Base-by-base conservation (phyloP, 2,797 vertebrate genomes). In the Sciaenops ocellatus region DNA sequence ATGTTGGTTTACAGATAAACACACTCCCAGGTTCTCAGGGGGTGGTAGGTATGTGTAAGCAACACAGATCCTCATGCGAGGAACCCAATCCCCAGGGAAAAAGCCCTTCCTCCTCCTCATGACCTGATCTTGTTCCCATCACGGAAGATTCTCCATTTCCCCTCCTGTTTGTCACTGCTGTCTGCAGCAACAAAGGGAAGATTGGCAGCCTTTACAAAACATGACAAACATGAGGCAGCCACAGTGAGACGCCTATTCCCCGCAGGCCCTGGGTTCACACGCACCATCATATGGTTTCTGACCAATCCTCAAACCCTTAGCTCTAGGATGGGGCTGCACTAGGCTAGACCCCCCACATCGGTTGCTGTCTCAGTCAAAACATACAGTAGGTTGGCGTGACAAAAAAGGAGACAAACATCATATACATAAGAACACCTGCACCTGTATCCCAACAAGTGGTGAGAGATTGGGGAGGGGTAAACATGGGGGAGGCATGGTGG, bases 151-250 rank as follows among this genome's bases (percentile, higher is more conserved):
- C 90, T 85, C 85, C 57, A 71, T 83, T 90, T 89, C 84, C 85
- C 76, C 69, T 55, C 26, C 76, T 69, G 83, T 91, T 90, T 92
- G 84, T 90, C 85, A 78, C 83, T 71, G 74, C 83, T 81, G 85
- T 89, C 86, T 81, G 70, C 22, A 2, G 63, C 66, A 93, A 93
- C 90, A 93, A 93, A 92, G 63, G 87, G 56, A 76, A 90, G 84
- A 90, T 71, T 87, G 89, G 82, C 87, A 89, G 80, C 71, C 86
- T 91, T 90, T 90, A 85, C 82, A 92, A 94, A 93, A 92, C 87
- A 89, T 80, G 84, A 73, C 85, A 87, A 89, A 92, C 83, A 88
- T 1, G 50, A 92, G 86, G 78, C 79, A 75, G 81, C 46, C 69
- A 10, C 63, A 60, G 70, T 84, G 85, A 90, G 81, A 90, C 78